A percentile compares a stretch with the other conserved stretches of the same genome.
Conservation (phyloP, 1,140 invertebrate genomes). For the Pemphigus obesinymphae region DNA sequence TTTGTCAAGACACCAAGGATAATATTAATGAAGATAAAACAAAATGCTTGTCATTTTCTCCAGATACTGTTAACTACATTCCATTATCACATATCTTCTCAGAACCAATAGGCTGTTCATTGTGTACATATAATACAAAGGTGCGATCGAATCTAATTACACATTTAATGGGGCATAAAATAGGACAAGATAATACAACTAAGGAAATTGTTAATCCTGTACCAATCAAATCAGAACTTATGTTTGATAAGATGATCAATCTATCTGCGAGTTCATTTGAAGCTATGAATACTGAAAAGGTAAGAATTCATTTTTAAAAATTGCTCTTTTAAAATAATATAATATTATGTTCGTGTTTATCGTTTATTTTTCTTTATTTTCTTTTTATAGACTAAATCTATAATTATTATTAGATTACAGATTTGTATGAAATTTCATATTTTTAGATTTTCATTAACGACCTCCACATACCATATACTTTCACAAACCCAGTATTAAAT, state of each 20-base stretch:
- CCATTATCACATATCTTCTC: conserved; percentile 38
- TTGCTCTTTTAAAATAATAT: no score
- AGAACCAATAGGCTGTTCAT: conserved; percentile 20
- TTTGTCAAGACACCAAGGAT: background rate
- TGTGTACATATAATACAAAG: conserved; percentile 42
- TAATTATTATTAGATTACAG: no score
- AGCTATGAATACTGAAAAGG: conserved; percentile 25
- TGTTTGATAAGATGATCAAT: conserved; percentile 81
- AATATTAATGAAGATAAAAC: background rate
- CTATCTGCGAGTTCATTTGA: conserved; percentile 63
- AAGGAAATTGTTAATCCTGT: conserved; percentile 65
- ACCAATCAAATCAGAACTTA: conserved; percentile 69
- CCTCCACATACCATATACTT: no score
- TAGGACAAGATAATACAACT: conserved; percentile 58
- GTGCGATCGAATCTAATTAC: conserved; percentile 69
- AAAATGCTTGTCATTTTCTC: background rate
- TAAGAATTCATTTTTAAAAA: background rate
- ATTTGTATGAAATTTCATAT: no score
- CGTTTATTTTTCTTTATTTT: no score
- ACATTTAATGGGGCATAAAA: conserved; percentile 64
- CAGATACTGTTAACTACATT: conserved; percentile 21
- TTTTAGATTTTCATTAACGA: no score
- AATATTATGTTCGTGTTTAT: no score
- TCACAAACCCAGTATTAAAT: no score
- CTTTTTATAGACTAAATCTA: no score